These are phyloP conservation scores for Leiothrix lutea DNA, from an alignment of 2,113 vertebrate species.

Conservation along the genomic window DNA sequence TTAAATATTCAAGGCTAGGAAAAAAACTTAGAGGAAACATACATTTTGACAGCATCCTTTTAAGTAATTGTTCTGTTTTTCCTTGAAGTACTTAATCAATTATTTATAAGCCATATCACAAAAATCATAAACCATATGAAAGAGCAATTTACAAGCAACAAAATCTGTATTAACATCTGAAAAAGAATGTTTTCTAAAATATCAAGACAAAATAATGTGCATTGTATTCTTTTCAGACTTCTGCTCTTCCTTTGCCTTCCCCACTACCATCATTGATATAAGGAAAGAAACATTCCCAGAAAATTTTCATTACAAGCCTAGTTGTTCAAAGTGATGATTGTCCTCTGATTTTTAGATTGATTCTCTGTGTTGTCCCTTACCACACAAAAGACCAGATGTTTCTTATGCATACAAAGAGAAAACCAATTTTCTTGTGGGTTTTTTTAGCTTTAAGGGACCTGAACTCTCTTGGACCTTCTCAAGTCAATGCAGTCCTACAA, in stretches of 20 bases:
- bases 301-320: neutral
- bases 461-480: neutral
- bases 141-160: constrained; percentile 32
- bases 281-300: neutral
- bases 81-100: constrained; percentile 51
- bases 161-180: constrained; percentile 49
- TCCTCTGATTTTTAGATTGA: neutral
- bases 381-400: neutral
- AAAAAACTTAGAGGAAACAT: constrained; percentile 15
- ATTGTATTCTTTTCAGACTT: neutral
- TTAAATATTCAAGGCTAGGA: constrained; percentile 35
- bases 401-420: neutral
- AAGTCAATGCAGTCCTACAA: neutral
- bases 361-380: neutral
- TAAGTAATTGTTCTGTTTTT: constrained; percentile 30
- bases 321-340: neutral
- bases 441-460: neutral
- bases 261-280: neutral
- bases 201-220: neutral
- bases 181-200: constrained; percentile 19
- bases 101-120: constrained; percentile 49
- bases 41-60: constrained; percentile 40
- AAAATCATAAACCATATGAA: constrained; percentile 29
- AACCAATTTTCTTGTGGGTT: neutral
- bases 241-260: neutral